Conservation (phyloP, 2,797 vertebrate genomes). For the Coregonus ussuriensis region DNA sequence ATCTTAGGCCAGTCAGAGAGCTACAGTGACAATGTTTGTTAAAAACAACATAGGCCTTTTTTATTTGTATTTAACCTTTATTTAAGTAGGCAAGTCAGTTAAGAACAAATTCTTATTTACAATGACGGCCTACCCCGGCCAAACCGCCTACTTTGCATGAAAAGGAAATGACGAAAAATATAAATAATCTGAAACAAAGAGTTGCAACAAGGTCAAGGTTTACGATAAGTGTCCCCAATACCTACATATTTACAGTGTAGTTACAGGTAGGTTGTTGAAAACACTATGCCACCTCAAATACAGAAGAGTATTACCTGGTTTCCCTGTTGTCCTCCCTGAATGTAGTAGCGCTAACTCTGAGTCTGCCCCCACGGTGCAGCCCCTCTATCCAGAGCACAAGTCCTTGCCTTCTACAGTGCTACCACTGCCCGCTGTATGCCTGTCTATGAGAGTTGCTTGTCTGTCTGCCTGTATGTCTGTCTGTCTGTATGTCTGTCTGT, state of each 20-base stretch:
- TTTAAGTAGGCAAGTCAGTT: too few species aligned
- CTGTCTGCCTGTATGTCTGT: not conserved
- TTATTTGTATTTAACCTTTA: too few species aligned
- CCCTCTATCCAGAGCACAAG: slow-evolving; percentile 1
- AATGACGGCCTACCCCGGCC: too few species aligned
- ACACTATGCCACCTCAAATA: not conserved
- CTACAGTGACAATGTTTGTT: not conserved
- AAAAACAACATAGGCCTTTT: not conserved
- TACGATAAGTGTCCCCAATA: not conserved
- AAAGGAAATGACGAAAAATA: not conserved
- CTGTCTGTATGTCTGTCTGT: not conserved
- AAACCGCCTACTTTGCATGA: not conserved
- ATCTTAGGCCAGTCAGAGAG: not conserved
- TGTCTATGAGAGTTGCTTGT: not conserved
- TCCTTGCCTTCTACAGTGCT: not conserved
- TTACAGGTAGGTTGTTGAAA: not conserved
- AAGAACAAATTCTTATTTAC: too few species aligned
- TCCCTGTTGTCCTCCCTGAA: not conserved
- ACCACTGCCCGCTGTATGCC: not conserved
- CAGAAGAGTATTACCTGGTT: not conserved
- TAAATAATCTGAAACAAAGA: not conserved
- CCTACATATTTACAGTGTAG: not conserved
- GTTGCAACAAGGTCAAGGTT: not conserved
- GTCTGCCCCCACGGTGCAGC: not conserved
- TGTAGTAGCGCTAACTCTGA: not conserved